phyloP scores from a whole-genome alignment of 2,888 invertebrate genomes.

The Junonia oenone region DNA sequence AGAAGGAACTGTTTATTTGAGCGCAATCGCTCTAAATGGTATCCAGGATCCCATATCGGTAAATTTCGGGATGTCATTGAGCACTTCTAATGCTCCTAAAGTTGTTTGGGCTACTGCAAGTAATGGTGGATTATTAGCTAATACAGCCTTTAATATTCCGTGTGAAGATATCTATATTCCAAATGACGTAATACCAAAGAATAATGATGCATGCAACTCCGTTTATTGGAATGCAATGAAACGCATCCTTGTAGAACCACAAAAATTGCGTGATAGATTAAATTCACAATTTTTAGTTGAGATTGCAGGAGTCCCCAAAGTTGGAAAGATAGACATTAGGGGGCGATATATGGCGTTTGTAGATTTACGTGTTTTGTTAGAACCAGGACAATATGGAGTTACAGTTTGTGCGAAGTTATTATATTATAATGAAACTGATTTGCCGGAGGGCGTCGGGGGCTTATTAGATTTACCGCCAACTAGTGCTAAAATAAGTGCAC shows the following conservation, averaged over 20 bases:
- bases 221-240: slow-evolving; percentile 65
- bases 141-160: slow-evolving; percentile 45
- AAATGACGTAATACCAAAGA: slow-evolving; percentile 39
- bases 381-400: slow-evolving; percentile 53
- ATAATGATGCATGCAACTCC: slow-evolving; percentile 41
- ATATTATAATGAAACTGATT: slow-evolving; percentile 45
- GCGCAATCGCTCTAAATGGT: slow-evolving; percentile 52
- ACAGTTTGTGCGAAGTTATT: slow-evolving; percentile 48
- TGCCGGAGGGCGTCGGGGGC: slow-evolving; percentile 43
- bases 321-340: slow-evolving; percentile 57
- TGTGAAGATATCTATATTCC: slow-evolving; percentile 54
- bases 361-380: slow-evolving; percentile 53
- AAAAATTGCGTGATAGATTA: slow-evolving; percentile 41
- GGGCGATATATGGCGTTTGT: slow-evolving; percentile 60
- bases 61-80: slow-evolving; percentile 56
- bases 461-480: slow-evolving; percentile 56
- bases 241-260: slow-evolving; percentile 55
- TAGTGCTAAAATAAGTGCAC: slow-evolving; percentile 54
- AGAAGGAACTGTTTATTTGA: slow-evolving; percentile 58
- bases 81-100: slow-evolving; percentile 43
- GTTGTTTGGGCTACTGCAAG: slow-evolving; percentile 56
- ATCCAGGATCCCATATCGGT: slow-evolving; percentile 39
- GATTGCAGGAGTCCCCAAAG: slow-evolving; percentile 60
- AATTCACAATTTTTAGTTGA: slow-evolving; percentile 51
- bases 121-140: slow-evolving; percentile 45